Base-by-base conservation (phyloP, 2,888 invertebrate species). In the Macropis europaea region DNA sequence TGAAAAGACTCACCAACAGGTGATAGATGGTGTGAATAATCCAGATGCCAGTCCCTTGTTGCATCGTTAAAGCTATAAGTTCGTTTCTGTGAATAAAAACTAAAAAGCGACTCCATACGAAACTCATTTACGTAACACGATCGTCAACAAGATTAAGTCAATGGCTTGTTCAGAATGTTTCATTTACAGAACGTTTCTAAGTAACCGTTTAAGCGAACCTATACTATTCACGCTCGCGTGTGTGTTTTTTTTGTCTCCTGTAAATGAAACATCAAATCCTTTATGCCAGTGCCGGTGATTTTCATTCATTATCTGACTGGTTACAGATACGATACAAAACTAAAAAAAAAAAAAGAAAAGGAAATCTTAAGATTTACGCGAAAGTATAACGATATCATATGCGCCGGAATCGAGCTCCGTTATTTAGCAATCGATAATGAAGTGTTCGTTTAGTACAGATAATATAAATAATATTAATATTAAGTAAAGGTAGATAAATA, bases 251-350 rank as follows among this genome's bases (percentile, higher is more conserved):
- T 9, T 5, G 34, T 34, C 3, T 6, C 62, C 50, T 74, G 69
- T 60, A 76, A 76, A 79, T 70, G 67, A 76, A 81, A 82, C 82
- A 79, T 52, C 28, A 36, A 43, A 47, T 43, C 22, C 38, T 36
- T 72, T 67, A 73, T 82, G 79, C 81, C 81, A 81, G 82, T 81
- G 81, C 54, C 81, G 74, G 72, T 82, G 81, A 82, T 57, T 61
- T 59, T 61, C 38, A 47, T 74, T 73, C 19, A 15, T 60, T 73
- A 61, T 11, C 48, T 45, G 47, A 61, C 19, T 42, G 57, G 36
- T 52, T 60, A 48, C 34, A 24, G 36, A 57, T 67, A 53, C 17
- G 48, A 26, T 63, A 43, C 19, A 64, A 24, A 76, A 38, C 43
- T 22, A 54, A 17, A 70, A 9, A 36, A 38, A 7, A 52, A 2